phyloP scores from a whole-genome alignment of 2,797 vertebrate species.

The Loriculus beryllinus region DNA sequence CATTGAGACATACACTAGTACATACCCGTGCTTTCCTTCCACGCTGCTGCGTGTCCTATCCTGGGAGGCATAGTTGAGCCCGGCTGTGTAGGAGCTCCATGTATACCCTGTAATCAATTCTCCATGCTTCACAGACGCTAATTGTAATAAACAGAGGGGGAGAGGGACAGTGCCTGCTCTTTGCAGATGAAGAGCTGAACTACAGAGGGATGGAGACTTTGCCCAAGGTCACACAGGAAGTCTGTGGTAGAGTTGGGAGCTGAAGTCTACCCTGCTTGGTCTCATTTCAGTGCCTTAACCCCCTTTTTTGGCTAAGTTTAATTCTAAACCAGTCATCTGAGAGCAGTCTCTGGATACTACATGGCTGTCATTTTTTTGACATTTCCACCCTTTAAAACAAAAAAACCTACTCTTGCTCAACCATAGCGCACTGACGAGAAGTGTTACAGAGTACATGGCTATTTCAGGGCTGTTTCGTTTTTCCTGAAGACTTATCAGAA shows the following conservation, averaged over 20 bases:
- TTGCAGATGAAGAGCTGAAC: background rate
- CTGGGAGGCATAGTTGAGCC: background rate
- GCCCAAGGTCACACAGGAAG: constrained; percentile 36
- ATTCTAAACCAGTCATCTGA: background rate
- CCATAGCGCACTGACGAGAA: background rate
- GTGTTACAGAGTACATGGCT: background rate
- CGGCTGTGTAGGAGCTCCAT: background rate
- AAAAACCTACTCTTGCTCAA: background rate
- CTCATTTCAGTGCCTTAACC: background rate
- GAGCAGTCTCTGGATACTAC: background rate
- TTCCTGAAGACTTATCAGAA: background rate
- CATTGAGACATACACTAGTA: background rate
- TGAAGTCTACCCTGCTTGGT: background rate
- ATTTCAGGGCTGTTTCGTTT: background rate
- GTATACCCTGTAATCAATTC: background rate
- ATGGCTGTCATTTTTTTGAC: background rate
- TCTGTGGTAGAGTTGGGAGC: background rate
- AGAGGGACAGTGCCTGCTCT: background rate
- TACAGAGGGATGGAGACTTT: background rate
- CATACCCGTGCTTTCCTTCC: background rate
- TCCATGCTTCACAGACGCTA: background rate
- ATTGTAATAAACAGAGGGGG: background rate
- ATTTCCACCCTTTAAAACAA: background rate
- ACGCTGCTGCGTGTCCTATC: background rate
- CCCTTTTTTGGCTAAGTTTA: background rate